Evolutionary conservation across 2,797 vertebrate species (phyloP).

Genomic region (Adrianichthys oophorus): DNA sequence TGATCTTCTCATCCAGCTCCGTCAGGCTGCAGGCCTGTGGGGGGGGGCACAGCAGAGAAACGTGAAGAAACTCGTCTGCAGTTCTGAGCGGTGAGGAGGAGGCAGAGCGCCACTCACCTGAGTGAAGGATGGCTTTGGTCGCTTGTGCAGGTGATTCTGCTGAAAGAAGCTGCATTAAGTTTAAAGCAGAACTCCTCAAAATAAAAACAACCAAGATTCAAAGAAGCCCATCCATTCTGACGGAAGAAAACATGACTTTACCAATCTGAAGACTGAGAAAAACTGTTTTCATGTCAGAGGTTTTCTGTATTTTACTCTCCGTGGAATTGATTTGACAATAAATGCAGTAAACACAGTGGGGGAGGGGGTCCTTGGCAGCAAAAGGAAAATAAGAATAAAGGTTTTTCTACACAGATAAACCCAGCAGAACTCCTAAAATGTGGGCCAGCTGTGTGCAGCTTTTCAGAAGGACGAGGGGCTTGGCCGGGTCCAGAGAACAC

Average conservation of each 20-base stretch:
- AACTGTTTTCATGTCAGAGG: background rate
- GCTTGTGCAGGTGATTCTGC: conserved; percentile 89
- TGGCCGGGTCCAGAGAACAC: conserved; percentile 57
- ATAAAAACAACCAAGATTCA: too few relatives aligned
- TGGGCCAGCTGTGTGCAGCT: conserved; percentile 48
- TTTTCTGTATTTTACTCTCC: conserved; percentile 5
- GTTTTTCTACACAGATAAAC: background rate
- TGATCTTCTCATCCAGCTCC: conserved; percentile 98
- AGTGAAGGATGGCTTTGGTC: conserved; percentile 81
- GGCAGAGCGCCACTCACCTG: conserved; percentile 78
- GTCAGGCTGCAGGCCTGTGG: conserved; percentile 89
- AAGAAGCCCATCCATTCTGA: too few relatives aligned
- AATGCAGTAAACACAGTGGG: background rate
- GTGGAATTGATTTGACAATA: conserved; percentile 13
- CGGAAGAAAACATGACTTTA: background rate
- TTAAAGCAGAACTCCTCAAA: too few relatives aligned
- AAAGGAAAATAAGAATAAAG: background rate
- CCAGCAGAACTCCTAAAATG: background rate
- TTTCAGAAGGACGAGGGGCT: conserved; percentile 34
- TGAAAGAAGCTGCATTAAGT: background rate
- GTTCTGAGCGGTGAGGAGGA: conserved; percentile 8
- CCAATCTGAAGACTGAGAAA: background rate
- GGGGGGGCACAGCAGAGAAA: background rate
- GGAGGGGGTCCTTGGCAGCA: background rate
- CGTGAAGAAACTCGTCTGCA: background rate